phyloP scores from a whole-genome alignment of 2,113 vertebrate genomes.

The Melanerpes formicivorus region DNA sequence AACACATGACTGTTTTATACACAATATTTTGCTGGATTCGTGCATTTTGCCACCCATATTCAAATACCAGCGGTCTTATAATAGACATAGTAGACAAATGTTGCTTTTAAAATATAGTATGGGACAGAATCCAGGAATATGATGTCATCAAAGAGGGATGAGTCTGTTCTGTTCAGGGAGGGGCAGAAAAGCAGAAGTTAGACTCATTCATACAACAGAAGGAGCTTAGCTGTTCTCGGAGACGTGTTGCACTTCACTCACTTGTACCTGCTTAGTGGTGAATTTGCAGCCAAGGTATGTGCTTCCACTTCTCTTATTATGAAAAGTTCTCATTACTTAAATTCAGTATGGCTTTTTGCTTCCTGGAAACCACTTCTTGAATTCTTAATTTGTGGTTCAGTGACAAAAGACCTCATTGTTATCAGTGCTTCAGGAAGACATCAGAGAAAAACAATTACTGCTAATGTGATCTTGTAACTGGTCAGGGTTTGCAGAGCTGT shows the following conservation, averaged over 20 bases:
- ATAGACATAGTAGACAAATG: not conserved
- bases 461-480: not conserved
- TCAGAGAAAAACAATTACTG: not conserved
- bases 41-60: not conserved
- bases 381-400: not conserved
- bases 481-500: not conserved
- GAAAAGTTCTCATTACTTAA: not conserved
- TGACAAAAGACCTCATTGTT: not conserved
- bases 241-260: not conserved
- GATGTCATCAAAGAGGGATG: slow-evolving; percentile 56
- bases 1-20: not conserved
- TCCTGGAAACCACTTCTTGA: not conserved
- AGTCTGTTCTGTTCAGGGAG: slow-evolving; percentile 47
- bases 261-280: not conserved
- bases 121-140: slow-evolving; percentile 54
- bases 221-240: not conserved
- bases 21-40: not conserved
- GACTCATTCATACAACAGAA: slow-evolving; percentile 19
- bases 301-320: not conserved
- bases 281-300: slow-evolving; percentile 51
- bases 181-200: slow-evolving; percentile 51
- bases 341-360: not conserved
- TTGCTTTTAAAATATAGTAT: not conserved
- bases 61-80: not conserved
- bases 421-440: not conserved